Evolutionary conservation across 2,797 vertebrate genomes (phyloP).

Genomic region (Pachyuromys duprasi): DNA sequence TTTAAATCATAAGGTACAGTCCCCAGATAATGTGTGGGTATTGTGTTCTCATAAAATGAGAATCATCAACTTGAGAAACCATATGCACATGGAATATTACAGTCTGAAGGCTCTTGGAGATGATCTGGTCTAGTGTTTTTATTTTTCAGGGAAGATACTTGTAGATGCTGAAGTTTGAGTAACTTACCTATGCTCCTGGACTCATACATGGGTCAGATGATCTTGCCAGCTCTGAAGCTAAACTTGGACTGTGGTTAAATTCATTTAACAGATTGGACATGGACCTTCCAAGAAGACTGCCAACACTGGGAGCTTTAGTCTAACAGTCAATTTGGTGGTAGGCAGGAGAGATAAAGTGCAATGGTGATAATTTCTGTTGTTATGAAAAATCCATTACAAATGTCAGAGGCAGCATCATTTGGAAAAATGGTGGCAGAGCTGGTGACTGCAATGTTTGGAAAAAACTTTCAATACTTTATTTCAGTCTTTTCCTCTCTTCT

Average conservation of each 20-base stretch:
- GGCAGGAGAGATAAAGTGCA: neutral
- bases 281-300: neutral
- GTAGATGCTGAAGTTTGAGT: neutral
- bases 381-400: neutral
- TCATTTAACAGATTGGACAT: neutral
- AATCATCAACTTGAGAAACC: conserved; percentile 20
- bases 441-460: neutral
- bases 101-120: neutral
- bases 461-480: conserved; percentile 1
- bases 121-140: neutral
- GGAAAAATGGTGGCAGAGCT: neutral
- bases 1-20: neutral
- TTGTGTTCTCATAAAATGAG: conserved; percentile 49
- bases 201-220: rapidly evolving
- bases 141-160: neutral
- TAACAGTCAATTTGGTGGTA: neutral
- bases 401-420: neutral
- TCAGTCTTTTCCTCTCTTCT: neutral
- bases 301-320: neutral
- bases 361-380: neutral
- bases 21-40: neutral
- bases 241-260: neutral
- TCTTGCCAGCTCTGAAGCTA: neutral
- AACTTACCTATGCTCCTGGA: neutral
- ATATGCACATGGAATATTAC: neutral